Percentiles rank a stretch among this genome's conserved stretches.
Evolutionary conservation across 2,797 vertebrate genomes (phyloP).

Genomic region (Chaetodon trifasciatus): DNA sequence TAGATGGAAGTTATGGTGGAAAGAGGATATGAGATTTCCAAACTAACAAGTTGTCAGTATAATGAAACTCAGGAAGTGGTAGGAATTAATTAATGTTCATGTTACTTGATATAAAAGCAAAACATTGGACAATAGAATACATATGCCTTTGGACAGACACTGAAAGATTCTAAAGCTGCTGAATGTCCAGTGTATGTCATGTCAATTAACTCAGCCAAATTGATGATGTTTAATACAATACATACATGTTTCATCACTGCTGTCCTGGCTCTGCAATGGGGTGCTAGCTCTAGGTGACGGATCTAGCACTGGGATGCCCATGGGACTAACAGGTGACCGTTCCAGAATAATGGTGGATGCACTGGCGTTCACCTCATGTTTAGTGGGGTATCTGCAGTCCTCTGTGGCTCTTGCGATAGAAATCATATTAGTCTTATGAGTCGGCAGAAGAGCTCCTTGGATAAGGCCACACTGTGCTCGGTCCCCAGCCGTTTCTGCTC

Average conservation of each 20-base stretch:
- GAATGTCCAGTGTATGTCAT: not conserved
- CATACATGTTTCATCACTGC: constrained; percentile 39
- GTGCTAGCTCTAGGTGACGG: constrained; percentile 17
- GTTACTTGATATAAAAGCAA: constrained; percentile 13
- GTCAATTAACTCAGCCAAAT: not conserved
- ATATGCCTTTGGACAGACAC: not conserved
- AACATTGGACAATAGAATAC: constrained; percentile 12
- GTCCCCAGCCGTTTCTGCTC: constrained; percentile 50
- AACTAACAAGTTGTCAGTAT: constrained; percentile 4
- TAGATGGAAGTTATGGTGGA: constrained; percentile 16
- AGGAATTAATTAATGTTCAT: constrained; percentile 3
- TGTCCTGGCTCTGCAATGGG: constrained; percentile 9
- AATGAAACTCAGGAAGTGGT: not conserved
- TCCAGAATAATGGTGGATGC: constrained; percentile 37
- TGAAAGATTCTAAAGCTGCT: not conserved
- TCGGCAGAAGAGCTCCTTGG: constrained; percentile 60
- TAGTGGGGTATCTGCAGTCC: constrained; percentile 58
- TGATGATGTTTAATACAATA: constrained; percentile 13
- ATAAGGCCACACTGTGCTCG: constrained; percentile 28
- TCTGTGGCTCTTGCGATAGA: constrained; percentile 59
- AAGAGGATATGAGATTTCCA: constrained; percentile 36
- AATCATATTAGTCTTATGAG: constrained; percentile 60
- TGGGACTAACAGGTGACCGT: constrained; percentile 11
- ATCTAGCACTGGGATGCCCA: constrained; percentile 9
- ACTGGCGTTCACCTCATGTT: constrained; percentile 55